Evolutionary conservation across 2,797 vertebrate genomes (phyloP).

Genomic region (Monodelphis domestica): DNA sequence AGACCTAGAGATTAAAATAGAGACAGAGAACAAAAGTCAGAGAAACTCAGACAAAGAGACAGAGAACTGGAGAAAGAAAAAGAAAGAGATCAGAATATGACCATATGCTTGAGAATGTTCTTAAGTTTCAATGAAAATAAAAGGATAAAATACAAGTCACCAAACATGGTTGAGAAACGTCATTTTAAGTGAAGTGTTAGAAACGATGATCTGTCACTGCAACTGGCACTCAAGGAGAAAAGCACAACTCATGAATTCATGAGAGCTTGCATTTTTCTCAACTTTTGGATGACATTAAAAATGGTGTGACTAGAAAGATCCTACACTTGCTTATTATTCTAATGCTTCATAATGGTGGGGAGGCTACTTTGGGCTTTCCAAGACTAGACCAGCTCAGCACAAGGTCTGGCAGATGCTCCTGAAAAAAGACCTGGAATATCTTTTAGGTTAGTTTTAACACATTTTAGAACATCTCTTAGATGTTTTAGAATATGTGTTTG

Average conservation of each 20-base stretch:
- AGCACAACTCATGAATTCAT: slow-evolving; percentile 26
- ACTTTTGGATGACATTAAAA: slow-evolving; percentile 42
- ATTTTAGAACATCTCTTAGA: no score
- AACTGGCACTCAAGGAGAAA: neutral
- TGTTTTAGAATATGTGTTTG: no score
- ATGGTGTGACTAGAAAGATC: slow-evolving; percentile 29
- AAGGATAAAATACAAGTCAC: slow-evolving; percentile 7
- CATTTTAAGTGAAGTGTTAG: slow-evolving; percentile 19
- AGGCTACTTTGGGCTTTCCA: neutral
- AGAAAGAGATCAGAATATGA: neutral
- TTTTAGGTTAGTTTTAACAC: no score
- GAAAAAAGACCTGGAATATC: neutral
- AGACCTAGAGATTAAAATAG: no score
- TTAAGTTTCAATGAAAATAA: slow-evolving; percentile 23
- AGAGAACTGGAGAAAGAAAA: neutral
- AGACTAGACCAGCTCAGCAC: neutral
- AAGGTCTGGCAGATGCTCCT: neutral
- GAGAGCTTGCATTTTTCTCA: neutral
- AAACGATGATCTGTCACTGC: slow-evolving; percentile 8
- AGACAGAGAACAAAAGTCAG: neutral
- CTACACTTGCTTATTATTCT: neutral
- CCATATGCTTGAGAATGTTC: neutral
- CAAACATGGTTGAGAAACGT: slow-evolving; percentile 35
- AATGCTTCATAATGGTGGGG: neutral
- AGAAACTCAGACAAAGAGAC: neutral